Base-by-base conservation (phyloP, 2,797 vertebrate genomes). In the Triplophysa yarkandensis region DNA sequence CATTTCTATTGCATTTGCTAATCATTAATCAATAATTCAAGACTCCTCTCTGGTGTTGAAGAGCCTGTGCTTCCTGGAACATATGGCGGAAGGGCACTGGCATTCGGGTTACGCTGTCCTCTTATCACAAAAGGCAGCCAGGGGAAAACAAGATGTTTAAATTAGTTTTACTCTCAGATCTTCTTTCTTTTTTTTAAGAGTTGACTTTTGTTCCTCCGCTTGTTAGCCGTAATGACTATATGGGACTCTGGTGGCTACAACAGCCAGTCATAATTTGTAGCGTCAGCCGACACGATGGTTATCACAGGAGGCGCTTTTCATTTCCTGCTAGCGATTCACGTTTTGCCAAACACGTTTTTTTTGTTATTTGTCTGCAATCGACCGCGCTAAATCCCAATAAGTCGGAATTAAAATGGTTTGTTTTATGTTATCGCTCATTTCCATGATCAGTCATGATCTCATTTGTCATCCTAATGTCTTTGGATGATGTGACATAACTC, bases 11-110 rank as follows among this genome's bases (percentile, higher is more conserved):
- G 94, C 95, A 97, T 97, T 96, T 97, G 94, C 91, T 97, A 96
- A 98, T 97, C 95, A 94, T 89, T 95, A 93, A 96, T 98, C 96
- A 99, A 99, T 99, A 97, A 98, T 99, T 96, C 93, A 98, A 87
- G 84, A 91, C 75, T 83, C 81, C 76, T 86, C 90, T 92, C 85
- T 91, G 71, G 58, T 94, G 94, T 94, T 93, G 91, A 94, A 95
- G 93, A 92, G 90, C 91, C 91, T 84, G 86, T 88, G 70, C 88
- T 94, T 95, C 92, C 94, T 91, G 89, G 88, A 93, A 92, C 96
- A 98, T 95, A 95, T 95, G 96, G 95, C 88, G 88, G 80, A 76
- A 83, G 87, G 86, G 87, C 90, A 89, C 85, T 83, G 81, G 79
- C 68, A 75, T 87, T 93, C 90, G 82, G 82, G 76, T 91, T 92